Percentiles rank a stretch among this genome's conserved stretches.
Conservation (phyloP, 2,113 vertebrate genomes). For the Toxotes jaculatrix region DNA sequence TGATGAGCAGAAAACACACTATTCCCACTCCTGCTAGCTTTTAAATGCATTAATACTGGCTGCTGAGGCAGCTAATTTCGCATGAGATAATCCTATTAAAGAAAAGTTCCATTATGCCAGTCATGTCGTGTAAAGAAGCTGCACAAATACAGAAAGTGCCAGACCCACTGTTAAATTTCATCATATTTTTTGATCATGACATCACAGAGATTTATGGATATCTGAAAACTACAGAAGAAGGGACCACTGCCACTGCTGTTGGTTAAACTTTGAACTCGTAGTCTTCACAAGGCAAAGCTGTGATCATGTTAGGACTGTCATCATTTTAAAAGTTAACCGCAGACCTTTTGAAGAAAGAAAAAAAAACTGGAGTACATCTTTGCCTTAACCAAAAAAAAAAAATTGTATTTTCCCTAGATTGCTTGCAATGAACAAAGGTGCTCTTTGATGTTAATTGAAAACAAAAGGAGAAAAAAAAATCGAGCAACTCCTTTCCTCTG, state of each 20-base stretch:
- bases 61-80: not conserved
- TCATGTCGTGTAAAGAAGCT: not conserved
- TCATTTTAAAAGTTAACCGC: not conserved
- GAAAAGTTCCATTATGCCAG: not conserved
- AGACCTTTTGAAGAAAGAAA: not conserved
- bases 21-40: not conserved
- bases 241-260: not conserved
- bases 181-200: not conserved
- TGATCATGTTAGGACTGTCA: not conserved
- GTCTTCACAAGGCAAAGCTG: not conserved
- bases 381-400: not conserved
- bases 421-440: not conserved
- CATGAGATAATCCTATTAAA: not conserved
- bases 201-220: not conserved
- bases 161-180: not conserved
- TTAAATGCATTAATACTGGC: not conserved
- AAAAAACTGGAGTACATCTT: not conserved
- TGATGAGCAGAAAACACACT: not conserved
- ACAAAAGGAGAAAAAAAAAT: not conserved
- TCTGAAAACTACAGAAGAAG: not conserved
- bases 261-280: not conserved
- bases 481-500: not conserved
- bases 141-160: not conserved
- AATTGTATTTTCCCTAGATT: not conserved
- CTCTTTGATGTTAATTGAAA: not conserved